Conservation (phyloP, 2,797 vertebrate genomes). For the Todus mexicanus region DNA sequence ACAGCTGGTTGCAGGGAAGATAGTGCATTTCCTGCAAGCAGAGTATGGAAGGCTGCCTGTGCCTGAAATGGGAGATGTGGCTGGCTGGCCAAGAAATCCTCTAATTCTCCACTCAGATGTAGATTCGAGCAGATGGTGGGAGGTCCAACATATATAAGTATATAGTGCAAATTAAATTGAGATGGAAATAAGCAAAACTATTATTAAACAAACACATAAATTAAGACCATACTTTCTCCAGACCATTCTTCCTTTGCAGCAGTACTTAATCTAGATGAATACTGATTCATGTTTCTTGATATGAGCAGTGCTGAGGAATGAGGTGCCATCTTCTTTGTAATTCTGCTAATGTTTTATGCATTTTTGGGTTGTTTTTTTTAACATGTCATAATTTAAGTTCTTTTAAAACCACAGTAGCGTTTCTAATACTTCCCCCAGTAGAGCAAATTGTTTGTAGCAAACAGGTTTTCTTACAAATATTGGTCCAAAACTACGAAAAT, state of each 20-base stretch:
- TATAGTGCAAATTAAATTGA: not conserved
- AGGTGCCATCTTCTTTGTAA: not conserved
- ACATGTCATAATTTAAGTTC: not conserved
- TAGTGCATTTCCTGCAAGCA: not conserved
- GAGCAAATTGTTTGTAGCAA: not conserved
- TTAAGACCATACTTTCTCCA: not conserved
- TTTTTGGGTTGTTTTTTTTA: not conserved
- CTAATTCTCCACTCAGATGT: not conserved
- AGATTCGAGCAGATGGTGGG: not conserved
- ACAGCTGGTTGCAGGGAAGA: not conserved
- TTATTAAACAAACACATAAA: not conserved
- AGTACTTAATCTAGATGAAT: not conserved
- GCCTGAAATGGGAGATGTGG: not conserved
- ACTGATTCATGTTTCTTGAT: not conserved
- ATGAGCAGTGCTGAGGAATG: not conserved
- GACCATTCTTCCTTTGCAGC: not conserved
- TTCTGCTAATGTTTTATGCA: constrained; percentile 8
- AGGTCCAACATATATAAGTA: not conserved
- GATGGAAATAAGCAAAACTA: not conserved
- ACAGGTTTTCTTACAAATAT: not conserved
- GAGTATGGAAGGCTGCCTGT: not conserved
- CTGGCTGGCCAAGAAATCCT: not conserved
- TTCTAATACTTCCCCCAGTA: not conserved
- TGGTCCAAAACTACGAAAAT: not conserved
- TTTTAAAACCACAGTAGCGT: not conserved